Percentiles rank a stretch among this genome's conserved stretches.
These are phyloP conservation scores for Atopsyche davidsoni DNA, from an alignment of 1,140 invertebrate species.

Conservation along the genomic window DNA sequence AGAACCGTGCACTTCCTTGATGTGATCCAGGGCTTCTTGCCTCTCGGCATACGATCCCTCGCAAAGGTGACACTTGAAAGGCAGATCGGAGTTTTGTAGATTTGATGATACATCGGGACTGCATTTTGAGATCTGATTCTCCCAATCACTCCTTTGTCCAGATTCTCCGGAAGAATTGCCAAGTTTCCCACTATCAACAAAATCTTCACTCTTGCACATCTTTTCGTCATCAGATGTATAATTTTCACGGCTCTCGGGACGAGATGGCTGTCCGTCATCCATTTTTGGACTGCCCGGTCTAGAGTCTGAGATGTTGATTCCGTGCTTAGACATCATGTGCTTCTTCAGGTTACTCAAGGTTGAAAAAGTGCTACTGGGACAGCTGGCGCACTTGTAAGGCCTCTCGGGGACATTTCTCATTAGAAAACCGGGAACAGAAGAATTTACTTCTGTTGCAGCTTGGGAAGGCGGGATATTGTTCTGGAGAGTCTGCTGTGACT, in stretches of 20 bases:
- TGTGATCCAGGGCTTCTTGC: constrained; percentile 74
- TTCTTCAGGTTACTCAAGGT: constrained; percentile 74
- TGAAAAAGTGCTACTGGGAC: constrained; percentile 80
- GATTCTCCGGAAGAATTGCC: too few species aligned
- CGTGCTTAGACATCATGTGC: constrained; percentile 67
- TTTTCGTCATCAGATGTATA: constrained; percentile 33
- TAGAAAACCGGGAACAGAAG: constrained; percentile 39
- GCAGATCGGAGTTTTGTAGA: constrained; percentile 54
- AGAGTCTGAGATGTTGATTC: constrained; percentile 40
- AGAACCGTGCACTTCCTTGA: constrained; percentile 61
- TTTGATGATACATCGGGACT: constrained; percentile 26
- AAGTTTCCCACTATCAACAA: background rate
- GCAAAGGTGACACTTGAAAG: constrained; percentile 90
- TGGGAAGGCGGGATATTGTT: constrained; percentile 37
- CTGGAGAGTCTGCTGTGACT: constrained; percentile 40
- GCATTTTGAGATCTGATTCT: constrained; percentile 28
- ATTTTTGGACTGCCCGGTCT: constrained; percentile 35
- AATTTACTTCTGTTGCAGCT: constrained; percentile 30
- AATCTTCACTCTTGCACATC: background rate
- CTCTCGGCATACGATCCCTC: constrained; percentile 77
- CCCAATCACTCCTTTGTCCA: constrained; percentile 32
- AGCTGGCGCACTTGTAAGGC: constrained; percentile 77
- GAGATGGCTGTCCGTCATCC: constrained; percentile 11
- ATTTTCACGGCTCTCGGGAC: constrained; percentile 35
- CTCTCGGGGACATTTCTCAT: constrained; percentile 70